A percentile compares a stretch with the other conserved stretches of the same genome.
These are phyloP conservation scores for Telmatochromis sp. DNA, from an alignment of 2,113 vertebrate genomes.

Conservation along the genomic window DNA sequence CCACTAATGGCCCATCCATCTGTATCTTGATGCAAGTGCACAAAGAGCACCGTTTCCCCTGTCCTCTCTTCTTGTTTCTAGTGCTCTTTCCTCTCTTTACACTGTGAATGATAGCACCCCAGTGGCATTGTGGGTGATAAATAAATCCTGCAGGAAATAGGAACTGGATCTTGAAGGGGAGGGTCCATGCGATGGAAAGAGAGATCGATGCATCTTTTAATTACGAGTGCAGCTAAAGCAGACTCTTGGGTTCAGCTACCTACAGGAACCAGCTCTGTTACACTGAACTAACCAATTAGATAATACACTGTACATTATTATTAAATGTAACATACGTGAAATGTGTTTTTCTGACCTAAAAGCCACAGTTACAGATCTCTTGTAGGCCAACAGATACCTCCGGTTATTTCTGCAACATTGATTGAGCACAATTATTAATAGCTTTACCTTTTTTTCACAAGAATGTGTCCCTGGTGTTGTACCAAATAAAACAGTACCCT, in stretches of 20 bases:
- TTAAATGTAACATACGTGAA: conserved; percentile 5
- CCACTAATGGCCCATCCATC: conserved; percentile 63
- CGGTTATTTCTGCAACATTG: background rate
- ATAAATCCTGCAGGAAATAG: conserved; percentile 68
- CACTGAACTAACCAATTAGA: conserved; percentile 9
- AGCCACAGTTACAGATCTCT: background rate
- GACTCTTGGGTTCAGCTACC: conserved; percentile 39
- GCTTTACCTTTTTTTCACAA: background rate
- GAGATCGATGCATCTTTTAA: conserved; percentile 70
- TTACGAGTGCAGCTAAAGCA: conserved; percentile 57
- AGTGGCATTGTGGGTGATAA: conserved; percentile 61
- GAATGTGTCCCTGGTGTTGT: background rate
- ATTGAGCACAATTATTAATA: background rate
- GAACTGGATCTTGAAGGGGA: conserved; percentile 47
- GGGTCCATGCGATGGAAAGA: conserved; percentile 11
- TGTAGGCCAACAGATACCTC: background rate
- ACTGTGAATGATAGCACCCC: conserved; percentile 58
- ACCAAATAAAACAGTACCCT: background rate
- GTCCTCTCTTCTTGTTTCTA: conserved; percentile 42
- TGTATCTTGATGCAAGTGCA: conserved; percentile 36
- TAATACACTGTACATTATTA: background rate
- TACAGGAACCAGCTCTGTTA: conserved; percentile 39
- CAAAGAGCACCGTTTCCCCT: conserved; percentile 47
- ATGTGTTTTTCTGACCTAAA: background rate
- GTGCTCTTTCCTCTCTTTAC: conserved; percentile 50